phyloP scores from a whole-genome alignment of 1,140 invertebrate species.

The Bicyclus anynana region DNA sequence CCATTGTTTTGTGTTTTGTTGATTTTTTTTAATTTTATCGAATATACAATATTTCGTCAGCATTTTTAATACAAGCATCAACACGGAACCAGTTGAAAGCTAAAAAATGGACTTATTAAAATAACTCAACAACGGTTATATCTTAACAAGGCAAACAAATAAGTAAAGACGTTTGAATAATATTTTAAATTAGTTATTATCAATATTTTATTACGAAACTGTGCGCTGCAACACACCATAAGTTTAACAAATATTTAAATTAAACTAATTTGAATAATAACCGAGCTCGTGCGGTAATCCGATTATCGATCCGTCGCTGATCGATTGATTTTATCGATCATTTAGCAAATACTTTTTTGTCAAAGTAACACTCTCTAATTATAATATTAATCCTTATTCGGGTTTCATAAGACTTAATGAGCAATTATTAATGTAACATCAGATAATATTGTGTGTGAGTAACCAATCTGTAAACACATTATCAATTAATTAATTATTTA shows the following conservation, averaged over 20 bases:
- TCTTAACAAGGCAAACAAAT: neutral
- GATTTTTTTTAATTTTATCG: neutral
- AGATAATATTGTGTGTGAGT: neutral
- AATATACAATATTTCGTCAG: too few species aligned
- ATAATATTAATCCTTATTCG: slow-evolving; percentile 12
- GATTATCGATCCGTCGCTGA: slow-evolving; percentile 22
- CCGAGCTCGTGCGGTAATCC: slow-evolving; percentile 22
- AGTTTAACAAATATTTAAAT: slow-evolving; percentile 1
- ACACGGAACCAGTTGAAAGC: neutral
- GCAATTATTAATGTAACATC: neutral
- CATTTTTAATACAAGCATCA: neutral
- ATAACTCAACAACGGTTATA: neutral
- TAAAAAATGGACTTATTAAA: neutral
- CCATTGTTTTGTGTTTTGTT: too few species aligned
- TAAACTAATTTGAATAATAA: slow-evolving; percentile 14
- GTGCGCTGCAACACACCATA: neutral
- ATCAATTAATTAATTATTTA: too few species aligned
- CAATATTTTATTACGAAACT: slow-evolving; percentile 1
- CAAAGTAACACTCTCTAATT: slow-evolving; percentile 27
- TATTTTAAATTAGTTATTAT: neutral
- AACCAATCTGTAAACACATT: neutral
- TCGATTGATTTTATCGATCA: slow-evolving; percentile 29
- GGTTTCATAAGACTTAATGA: neutral
- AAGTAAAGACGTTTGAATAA: neutral
- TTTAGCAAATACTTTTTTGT: slow-evolving; percentile 27